Base-by-base conservation (phyloP, 2,797 vertebrate species). In the Agapornis canus region DNA sequence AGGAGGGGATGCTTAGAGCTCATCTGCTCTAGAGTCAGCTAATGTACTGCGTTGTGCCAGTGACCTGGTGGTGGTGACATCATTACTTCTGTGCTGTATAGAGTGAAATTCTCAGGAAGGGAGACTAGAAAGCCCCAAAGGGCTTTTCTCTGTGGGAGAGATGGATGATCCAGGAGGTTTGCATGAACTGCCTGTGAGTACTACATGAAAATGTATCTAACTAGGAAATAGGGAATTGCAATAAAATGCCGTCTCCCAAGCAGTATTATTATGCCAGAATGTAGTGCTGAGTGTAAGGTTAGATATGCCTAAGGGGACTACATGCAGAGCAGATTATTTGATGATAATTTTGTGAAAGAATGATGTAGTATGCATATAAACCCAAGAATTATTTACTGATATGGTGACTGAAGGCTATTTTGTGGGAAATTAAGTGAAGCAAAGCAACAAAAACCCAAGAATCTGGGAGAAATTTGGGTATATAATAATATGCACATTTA, bases 121-220 rank as follows among this genome's bases (percentile, higher is more conserved):
- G 39, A 76, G 40, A 29, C 52, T 54, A 80, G 70, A 39, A 72
- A 90, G 40, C 77, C 80, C 56, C 82, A 80, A 29, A 43, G 0
- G 5, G 11, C 27, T 90, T 92, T 81, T 48, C 85, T 2, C 40
- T 43, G 40, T 83, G 92, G 60, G 84, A 95, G 85, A 79, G 31
- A 98, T 98, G 98, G 97, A 98, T 80, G 97, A 98, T 80, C 80
- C 79, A 10, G 97, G 95, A 92, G 94, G 90, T 86, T 95, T 97
- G 35, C 96, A 88, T 82, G 95, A 93, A 63, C 83, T 98, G 82
- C 98, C 98, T 1, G 98, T 98, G 95, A 98, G 98, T 98, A 97
- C n/a, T 52, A 27, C 22, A 5, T 43, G 97, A 98, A 97, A 95
- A 93, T 73, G 72, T 97, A 66, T 73, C 43, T 47, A 40, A 83